phyloP scores from a whole-genome alignment of 2,888 invertebrate species.

The Lepidocyrtoides sp. region DNA sequence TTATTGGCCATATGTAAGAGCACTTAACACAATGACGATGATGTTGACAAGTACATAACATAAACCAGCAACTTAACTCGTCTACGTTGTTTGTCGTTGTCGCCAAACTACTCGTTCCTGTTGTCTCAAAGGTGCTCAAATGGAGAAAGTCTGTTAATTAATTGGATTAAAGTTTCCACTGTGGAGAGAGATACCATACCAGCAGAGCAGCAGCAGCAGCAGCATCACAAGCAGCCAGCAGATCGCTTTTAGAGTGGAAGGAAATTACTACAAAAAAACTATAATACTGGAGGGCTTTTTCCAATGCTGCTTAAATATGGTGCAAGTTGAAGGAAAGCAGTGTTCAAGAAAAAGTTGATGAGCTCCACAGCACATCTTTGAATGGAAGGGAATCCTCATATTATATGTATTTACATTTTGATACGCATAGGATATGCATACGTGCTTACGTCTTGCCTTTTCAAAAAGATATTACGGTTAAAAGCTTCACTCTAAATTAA shows the following conservation, averaged over 20 bases:
- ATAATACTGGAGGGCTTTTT: not conserved
- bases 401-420: not conserved
- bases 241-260: slow-evolving; percentile 4
- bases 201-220: not conserved
- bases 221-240: not conserved
- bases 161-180: slow-evolving; percentile 72
- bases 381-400: not conserved
- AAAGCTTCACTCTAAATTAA: too few relatives aligned
- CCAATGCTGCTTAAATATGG: not conserved
- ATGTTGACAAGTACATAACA: slow-evolving; percentile 49
- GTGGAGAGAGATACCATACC: not conserved
- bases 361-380: not conserved
- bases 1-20: slow-evolving; percentile 55
- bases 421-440: too few relatives aligned
- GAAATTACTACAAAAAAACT: slow-evolving; percentile 22
- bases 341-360: not conserved
- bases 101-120: not conserved
- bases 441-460: too few relatives aligned
- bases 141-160: slow-evolving; percentile 58
- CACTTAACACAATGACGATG: slow-evolving; percentile 28
- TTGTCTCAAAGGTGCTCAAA: slow-evolving; percentile 45
- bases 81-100: too few relatives aligned
- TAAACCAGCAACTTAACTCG: slow-evolving; percentile 39
- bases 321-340: not conserved
- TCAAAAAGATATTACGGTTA: too few relatives aligned